Evolutionary conservation across 2,888 invertebrate genomes (phyloP).

Genomic region (Tinea semifulvella): DNA sequence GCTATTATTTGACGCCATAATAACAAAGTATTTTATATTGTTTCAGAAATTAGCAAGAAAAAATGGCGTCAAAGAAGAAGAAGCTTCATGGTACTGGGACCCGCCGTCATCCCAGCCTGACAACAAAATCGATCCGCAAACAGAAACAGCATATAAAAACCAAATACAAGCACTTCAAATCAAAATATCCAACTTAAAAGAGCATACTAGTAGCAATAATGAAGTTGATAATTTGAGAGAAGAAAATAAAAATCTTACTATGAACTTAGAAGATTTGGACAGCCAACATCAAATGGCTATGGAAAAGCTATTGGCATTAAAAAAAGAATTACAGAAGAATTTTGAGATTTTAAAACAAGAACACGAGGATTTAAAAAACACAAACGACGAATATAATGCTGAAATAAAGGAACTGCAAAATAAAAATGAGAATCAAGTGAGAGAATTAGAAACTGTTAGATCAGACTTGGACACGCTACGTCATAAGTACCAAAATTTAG

Average conservation of each 20-base stretch:
- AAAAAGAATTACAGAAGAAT: constrained; percentile 62
- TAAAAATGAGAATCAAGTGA: constrained; percentile 54
- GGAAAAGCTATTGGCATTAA: constrained; percentile 62
- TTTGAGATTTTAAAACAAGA: constrained; percentile 56
- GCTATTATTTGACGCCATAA: not conserved
- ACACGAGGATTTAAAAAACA: constrained; percentile 48
- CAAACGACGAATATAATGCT: constrained; percentile 51
- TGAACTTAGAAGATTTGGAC: constrained; percentile 76
- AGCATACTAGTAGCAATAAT: constrained; percentile 36
- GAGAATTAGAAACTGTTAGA: constrained; percentile 38
- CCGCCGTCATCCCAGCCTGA: constrained; percentile 36
- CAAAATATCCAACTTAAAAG: constrained; percentile 49
- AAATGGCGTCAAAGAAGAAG: constrained; percentile 56
- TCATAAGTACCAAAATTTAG: constrained; percentile 58
- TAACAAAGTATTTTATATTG: not conserved
- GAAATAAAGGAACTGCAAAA: constrained; percentile 47
- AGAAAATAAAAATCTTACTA: constrained; percentile 65
- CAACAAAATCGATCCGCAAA: constrained; percentile 24
- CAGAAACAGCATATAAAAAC: constrained; percentile 36
- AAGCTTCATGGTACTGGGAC: constrained; percentile 65
- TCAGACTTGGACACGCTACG: constrained; percentile 47
- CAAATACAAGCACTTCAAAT: constrained; percentile 47
- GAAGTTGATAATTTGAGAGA: constrained; percentile 60
- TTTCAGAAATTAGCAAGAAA: constrained; percentile 26
- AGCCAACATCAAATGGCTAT: constrained; percentile 76